Evolutionary conservation across 2,888 invertebrate genomes (phyloP).

Genomic region (Drosophila paramelanica): DNA sequence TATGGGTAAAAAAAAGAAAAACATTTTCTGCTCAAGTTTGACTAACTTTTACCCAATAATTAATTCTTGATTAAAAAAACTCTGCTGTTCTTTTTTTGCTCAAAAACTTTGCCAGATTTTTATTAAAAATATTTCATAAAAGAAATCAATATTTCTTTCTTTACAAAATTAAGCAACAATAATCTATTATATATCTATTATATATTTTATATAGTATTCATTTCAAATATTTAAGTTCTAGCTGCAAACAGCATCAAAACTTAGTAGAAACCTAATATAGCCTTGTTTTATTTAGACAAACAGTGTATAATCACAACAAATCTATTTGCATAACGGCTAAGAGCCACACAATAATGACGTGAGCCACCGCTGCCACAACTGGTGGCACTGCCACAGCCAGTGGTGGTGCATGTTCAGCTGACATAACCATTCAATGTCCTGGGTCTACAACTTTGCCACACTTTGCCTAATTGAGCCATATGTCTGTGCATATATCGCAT

Average conservation of each 20-base stretch:
- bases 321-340: constrained; percentile 67
- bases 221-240: too few species aligned
- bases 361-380: constrained; percentile 16
- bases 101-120: too few species aligned
- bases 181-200: too few species aligned
- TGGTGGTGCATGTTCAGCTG: constrained; percentile 59
- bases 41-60: too few species aligned
- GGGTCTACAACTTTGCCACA: constrained; percentile 58
- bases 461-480: constrained; percentile 67
- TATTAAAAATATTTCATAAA: too few species aligned
- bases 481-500: neutral
- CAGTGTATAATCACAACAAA: constrained; percentile 32
- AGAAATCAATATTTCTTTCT: too few species aligned
- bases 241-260: too few species aligned
- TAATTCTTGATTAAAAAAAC: too few species aligned
- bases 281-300: neutral
- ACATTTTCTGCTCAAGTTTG: neutral
- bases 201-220: too few species aligned
- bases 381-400: too few species aligned
- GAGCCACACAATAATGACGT: constrained; percentile 43
- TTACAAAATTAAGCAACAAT: too few species aligned
- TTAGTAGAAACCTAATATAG: neutral
- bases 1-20: neutral
- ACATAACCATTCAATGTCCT: constrained; percentile 69
- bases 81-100: too few species aligned